Percentiles rank a stretch among this genome's conserved stretches.
These are phyloP conservation scores for Aquatica leii DNA, from an alignment of 2,888 invertebrate species.

Conservation along the genomic window DNA sequence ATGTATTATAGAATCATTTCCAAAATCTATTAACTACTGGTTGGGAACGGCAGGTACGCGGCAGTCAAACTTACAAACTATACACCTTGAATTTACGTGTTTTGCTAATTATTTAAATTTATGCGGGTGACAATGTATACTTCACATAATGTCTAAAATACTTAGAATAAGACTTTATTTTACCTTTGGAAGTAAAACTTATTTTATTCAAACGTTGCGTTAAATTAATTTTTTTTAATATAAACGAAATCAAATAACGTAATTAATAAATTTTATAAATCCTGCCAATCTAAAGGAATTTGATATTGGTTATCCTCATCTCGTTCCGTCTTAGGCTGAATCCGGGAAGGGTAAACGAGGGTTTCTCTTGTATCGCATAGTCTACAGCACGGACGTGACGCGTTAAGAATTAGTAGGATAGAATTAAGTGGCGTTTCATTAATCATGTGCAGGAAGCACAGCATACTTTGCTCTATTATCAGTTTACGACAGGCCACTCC, in stretches of 20 bases:
- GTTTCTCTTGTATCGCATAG: slow-evolving; percentile 41
- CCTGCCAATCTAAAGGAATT: slow-evolving; percentile 50
- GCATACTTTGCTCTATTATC: slow-evolving; percentile 51
- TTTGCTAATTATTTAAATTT: slow-evolving; percentile 53
- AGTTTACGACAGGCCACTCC: slow-evolving; percentile 54
- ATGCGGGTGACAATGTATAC: slow-evolving; percentile 41
- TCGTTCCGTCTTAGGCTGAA: slow-evolving; percentile 26
- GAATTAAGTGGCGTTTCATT: slow-evolving; percentile 58
- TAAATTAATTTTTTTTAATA: too few species aligned
- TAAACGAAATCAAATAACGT: background rate
- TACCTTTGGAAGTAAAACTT: too few species aligned
- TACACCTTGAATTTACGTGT: slow-evolving; percentile 45
- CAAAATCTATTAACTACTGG: slow-evolving; percentile 92
- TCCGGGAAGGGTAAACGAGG: slow-evolving; percentile 31
- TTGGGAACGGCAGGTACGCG: slow-evolving; percentile 67
- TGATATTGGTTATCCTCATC: slow-evolving; percentile 49
- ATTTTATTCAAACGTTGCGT: too few species aligned
- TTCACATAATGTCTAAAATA: slow-evolving; percentile 20
- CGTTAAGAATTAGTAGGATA: slow-evolving; percentile 58
- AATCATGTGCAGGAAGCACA: slow-evolving; percentile 56
- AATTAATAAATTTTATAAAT: slow-evolving; percentile 50
- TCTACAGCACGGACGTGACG: slow-evolving; percentile 55
- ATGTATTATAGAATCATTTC: slow-evolving; percentile 90
- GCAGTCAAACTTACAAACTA: slow-evolving; percentile 43
- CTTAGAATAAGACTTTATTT: too few species aligned